Base-by-base conservation (phyloP, 2,888 invertebrate species). In the Cheilosia scutellata region DNA sequence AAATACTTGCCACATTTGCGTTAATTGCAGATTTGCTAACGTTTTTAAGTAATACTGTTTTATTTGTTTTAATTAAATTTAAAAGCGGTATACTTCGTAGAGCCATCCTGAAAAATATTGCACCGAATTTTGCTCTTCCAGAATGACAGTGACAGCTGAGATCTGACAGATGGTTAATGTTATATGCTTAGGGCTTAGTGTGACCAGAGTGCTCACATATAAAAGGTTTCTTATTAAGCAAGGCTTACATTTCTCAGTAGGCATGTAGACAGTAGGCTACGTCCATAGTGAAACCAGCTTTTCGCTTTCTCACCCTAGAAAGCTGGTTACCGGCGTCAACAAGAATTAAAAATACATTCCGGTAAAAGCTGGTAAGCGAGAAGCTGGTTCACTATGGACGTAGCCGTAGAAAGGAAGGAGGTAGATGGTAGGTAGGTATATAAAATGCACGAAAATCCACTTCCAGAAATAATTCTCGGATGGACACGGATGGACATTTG, bases 21-120 rank as follows among this genome's bases (percentile, higher is more conserved):
- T 66, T 84, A 4, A 80, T 20, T 53, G n/a, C 47, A 1, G 49
- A 16, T 40, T 44, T 60, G 33, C 25, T 62, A 13, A 76, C 33
- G 6, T 33, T 76, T 9, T 47, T 66, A 2, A 84, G n/a, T 31
- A 84, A 58, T 31, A n/a, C 65, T 29, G 65, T 13, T n/a, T 75
- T 71, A 40, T 75, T 71, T 29, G 44, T 49, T 84, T 84, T 84
- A 11, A 75, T 40, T 33, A 84, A 75, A 27, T 84, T 80, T 60
- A 84, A 76, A 47, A 76, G 13, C 42, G 58, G 65, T 57, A 84
- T 66, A 66, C 75, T 80, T 55, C 80, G 80, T 1, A 84, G 60
- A n/a, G 84, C 75, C 84, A 84, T 84, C 42, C 42, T 76, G 60
- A 60, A n/a, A 37, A 37, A 53, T n/a, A n/a, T 16, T 9, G 20